phyloP scores from a whole-genome alignment of 1,140 invertebrate genomes.

The Lucilia sericata region DNA sequence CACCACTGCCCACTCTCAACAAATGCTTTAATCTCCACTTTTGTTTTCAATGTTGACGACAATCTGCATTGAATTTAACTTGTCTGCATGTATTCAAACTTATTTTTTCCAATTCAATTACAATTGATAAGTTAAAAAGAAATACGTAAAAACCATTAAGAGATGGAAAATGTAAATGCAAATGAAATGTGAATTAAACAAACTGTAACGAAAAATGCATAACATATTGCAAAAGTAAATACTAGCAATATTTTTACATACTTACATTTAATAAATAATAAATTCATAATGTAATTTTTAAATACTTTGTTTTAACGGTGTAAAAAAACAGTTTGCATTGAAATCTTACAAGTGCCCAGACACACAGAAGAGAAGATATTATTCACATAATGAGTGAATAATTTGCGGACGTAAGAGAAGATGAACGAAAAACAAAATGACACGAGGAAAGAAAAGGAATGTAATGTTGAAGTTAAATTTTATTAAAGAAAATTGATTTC shows the following conservation, averaged over 20 bases:
- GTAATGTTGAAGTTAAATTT: no score
- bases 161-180: neutral
- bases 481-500: no score
- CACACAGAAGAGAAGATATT: no score
- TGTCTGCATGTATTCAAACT: neutral
- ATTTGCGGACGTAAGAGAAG: no score
- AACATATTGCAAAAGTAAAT: neutral
- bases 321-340: conserved; percentile 14
- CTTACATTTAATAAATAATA: neutral
- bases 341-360: conserved; percentile 10
- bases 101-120: conserved; percentile 18
- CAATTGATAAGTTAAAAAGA: neutral
- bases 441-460: no score
- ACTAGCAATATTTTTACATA: neutral
- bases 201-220: neutral
- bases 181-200: neutral
- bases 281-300: conserved; percentile 17
- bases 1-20: no score
- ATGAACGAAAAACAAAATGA: no score
- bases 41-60: neutral
- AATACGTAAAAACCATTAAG: neutral
- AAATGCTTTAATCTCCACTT: no score
- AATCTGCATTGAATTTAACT: neutral
- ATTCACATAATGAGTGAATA: no score
- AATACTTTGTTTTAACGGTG: neutral